These are phyloP conservation scores for Brachionichthys hirsutus DNA, from an alignment of 2,113 vertebrate species.

Conservation along the genomic window DNA sequence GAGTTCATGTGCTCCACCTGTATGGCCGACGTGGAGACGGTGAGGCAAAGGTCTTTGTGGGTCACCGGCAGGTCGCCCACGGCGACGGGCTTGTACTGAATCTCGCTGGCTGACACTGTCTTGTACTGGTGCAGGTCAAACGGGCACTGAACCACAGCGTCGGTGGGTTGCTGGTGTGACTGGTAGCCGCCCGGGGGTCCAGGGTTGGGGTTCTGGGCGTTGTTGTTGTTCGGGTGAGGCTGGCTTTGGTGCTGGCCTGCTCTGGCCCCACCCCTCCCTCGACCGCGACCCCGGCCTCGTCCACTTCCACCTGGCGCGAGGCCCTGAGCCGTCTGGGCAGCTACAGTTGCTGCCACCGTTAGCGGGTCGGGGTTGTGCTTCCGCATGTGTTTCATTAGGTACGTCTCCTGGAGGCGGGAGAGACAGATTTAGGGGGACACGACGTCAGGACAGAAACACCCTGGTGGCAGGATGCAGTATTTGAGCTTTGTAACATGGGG, in stretches of 20 bases:
- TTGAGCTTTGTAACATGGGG: too few relatives aligned
- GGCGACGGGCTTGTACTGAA: conserved; percentile 81
- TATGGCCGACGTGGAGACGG: conserved; percentile 91
- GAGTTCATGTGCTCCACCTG: conserved; percentile 83
- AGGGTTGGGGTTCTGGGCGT: conserved; percentile 54
- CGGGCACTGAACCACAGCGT: conserved; percentile 82
- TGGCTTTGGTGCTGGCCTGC: conserved; percentile 71
- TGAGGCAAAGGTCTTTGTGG: conserved; percentile 98
- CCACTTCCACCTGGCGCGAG: conserved; percentile 63
- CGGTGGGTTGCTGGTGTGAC: conserved; percentile 66
- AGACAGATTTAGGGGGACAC: neutral
- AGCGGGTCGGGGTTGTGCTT: conserved; percentile 92
- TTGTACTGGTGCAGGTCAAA: conserved; percentile 98
- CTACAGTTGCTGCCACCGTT: conserved; percentile 72
- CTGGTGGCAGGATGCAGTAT: too few relatives aligned
- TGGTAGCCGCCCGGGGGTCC: conserved; percentile 72
- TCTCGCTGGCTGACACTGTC: conserved; percentile 81
- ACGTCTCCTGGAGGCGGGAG: conserved; percentile 83
- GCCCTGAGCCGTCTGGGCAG: conserved; percentile 75
- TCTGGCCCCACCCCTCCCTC: conserved; percentile 63
- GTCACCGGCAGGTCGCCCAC: conserved; percentile 79
- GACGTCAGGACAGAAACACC: neutral
- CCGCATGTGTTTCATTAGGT: conserved; percentile 99
- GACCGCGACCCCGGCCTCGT: conserved; percentile 76
- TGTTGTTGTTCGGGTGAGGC: conserved; percentile 74